Evolutionary conservation across 2,797 vertebrate genomes (phyloP), one percentile per base, ranked within the genome.

Genomic region (Staurois parvus): DNA sequence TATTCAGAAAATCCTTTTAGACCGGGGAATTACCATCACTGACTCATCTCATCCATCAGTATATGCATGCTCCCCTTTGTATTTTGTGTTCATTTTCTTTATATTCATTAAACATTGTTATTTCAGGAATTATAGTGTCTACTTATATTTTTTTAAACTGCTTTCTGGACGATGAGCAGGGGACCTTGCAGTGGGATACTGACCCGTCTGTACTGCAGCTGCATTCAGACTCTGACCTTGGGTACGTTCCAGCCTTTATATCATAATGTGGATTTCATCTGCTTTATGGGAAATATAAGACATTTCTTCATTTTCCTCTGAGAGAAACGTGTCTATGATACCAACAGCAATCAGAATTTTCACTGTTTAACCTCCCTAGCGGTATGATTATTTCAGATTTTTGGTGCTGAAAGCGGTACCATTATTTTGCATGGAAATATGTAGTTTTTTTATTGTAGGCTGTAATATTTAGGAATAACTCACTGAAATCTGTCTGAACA

Each of bases 171-270:
- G 95, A 91, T 93, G 93, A 89, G 83, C 94, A 99, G 98, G 97
- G 98, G 97, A 98, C 97, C 89, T 94, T 99, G 94, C 98, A 99
- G 92, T 99, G 98, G 98, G 98, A 99, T 95, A 98, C 97, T 93
- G 98, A 99, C 96, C 98, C 98, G 90, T 98, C 97, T 94, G 98
- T 99, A 93, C 96, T 99, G 88, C 98, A 99, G 95, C 96, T 99
- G 93, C 97, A 99, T 93, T 97, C 96, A 89, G 98, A 99, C 94
- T 97, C 98, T 91, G 97, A 99, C 94, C 96, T 98, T 90, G 97
- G 98, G 98, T 99, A 98, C 92, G 93, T 93, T 94, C 89, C 87
- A 88, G 11, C 24, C 91, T 92, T 62, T 56, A 80, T 12, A 62
- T 28, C 15, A 37, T 40, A 21, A 72, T 72, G 24, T 72, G 30